Conservation (phyloP, 2,888 invertebrate genomes). For the Hemicrepidius hirtus region DNA sequence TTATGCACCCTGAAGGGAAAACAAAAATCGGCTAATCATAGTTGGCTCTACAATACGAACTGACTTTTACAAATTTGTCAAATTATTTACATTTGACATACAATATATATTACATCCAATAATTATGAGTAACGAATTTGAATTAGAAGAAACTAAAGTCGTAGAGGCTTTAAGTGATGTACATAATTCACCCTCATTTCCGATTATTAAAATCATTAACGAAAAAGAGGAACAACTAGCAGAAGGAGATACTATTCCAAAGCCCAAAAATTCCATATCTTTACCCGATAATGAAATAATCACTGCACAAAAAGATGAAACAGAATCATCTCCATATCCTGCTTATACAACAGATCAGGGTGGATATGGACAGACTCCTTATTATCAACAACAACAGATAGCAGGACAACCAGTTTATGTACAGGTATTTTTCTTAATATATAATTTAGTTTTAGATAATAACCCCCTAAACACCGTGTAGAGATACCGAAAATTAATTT, state of each 20-base stretch:
- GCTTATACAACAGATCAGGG: not conserved
- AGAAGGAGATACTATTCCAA: not conserved
- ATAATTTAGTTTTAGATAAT: too few relatives aligned
- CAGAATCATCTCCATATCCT: not conserved
- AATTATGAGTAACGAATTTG: too few relatives aligned
- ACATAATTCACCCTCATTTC: not conserved
- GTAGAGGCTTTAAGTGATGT: too few relatives aligned
- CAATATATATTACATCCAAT: too few relatives aligned
- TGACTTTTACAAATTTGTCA: too few relatives aligned
- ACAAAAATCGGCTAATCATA: too few relatives aligned
- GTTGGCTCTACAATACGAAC: too few relatives aligned
- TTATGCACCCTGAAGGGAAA: too few relatives aligned
- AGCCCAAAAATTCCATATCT: not conserved
- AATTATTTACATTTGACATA: too few relatives aligned
- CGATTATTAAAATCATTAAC: not conserved
- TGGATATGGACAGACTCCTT: conserved; percentile 14
- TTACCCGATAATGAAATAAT: not conserved
- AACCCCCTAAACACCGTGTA: too few relatives aligned
- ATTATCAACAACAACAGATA: conserved; percentile 27
- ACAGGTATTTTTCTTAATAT: conserved; percentile 5
- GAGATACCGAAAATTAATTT: too few relatives aligned
- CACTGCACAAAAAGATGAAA: not conserved
- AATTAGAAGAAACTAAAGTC: too few relatives aligned
- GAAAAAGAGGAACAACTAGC: not conserved
- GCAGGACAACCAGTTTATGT: conserved; percentile 33